Conservation (phyloP, 2,888 invertebrate species). For the Rugalucina vietnamica region DNA sequence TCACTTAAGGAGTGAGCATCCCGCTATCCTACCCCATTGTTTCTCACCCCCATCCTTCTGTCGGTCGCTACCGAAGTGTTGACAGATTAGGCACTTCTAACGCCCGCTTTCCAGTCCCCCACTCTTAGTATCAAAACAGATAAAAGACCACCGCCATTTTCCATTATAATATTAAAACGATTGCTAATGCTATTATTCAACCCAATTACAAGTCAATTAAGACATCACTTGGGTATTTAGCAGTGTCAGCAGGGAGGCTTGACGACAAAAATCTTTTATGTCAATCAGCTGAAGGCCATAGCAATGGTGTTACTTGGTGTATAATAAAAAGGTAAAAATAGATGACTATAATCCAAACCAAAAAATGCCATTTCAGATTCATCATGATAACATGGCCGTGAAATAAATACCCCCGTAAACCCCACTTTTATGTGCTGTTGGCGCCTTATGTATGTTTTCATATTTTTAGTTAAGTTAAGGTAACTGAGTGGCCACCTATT, state of each 20-base stretch:
- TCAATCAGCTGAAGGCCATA: no score
- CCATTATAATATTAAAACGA: constrained; percentile 4
- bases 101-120: not conserved
- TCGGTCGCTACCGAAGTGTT: not conserved
- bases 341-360: no score
- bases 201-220: constrained; percentile 10
- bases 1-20: constrained; percentile 4
- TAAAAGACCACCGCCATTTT: not conserved
- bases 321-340: no score
- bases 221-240: not conserved
- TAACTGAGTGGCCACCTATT: no score
- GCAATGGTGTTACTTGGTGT: no score
- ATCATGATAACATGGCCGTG: no score
- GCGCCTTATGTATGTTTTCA: no score
- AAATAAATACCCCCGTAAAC: no score
- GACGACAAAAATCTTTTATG: not conserved
- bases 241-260: not conserved
- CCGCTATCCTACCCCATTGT: not conserved
- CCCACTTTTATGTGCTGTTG: no score
- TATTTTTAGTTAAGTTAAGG: no score
- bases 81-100: constrained; percentile 1
- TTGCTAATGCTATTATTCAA: constrained; percentile 9
- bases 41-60: not conserved
- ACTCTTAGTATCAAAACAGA: not conserved
- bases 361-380: no score